phyloP scores from a whole-genome alignment of 2,113 vertebrate species.

The Microtus ochrogaster region DNA sequence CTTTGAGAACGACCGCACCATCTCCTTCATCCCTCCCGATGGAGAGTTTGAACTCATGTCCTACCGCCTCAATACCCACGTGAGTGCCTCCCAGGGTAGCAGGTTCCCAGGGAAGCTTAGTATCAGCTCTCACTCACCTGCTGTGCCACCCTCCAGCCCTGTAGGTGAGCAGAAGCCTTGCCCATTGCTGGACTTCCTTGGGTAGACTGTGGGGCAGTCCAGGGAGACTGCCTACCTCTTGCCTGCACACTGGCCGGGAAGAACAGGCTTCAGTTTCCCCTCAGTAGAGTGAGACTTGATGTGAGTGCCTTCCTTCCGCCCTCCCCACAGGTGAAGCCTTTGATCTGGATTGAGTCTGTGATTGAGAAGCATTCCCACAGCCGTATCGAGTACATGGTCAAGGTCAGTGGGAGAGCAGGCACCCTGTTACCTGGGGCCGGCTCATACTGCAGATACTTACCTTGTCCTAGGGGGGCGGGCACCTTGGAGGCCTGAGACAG shows the following conservation, averaged over 20 bases:
- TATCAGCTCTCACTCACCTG: background rate
- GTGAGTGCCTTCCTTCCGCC: slow-evolving; percentile 81
- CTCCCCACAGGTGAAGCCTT: slow-evolving; percentile 92
- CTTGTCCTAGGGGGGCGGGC: background rate
- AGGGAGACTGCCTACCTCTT: background rate
- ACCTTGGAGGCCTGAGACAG: background rate
- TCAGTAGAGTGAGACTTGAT: background rate
- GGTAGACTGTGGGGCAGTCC: background rate
- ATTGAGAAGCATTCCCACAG: slow-evolving; percentile 99
- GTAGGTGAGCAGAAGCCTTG: background rate
- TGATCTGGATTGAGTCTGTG: slow-evolving; percentile 99
- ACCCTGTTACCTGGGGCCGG: background rate
- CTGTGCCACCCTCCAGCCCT: background rate
- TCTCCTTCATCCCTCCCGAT: slow-evolving; percentile 96
- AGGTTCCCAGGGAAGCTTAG: background rate
- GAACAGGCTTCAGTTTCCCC: background rate
- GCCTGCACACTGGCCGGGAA: background rate
- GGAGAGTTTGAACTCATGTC: slow-evolving; percentile 98
- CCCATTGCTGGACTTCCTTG: background rate
- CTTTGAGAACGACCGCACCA: slow-evolving; percentile 95
- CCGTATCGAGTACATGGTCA: slow-evolving; percentile 99
- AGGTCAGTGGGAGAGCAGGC: slow-evolving; percentile 82
- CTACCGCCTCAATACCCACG: slow-evolving; percentile 95
- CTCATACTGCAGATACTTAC: background rate
- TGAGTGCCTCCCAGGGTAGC: slow-evolving; percentile 60